Conservation (phyloP, 2,888 invertebrate genomes). For the Girardia tigrina region DNA sequence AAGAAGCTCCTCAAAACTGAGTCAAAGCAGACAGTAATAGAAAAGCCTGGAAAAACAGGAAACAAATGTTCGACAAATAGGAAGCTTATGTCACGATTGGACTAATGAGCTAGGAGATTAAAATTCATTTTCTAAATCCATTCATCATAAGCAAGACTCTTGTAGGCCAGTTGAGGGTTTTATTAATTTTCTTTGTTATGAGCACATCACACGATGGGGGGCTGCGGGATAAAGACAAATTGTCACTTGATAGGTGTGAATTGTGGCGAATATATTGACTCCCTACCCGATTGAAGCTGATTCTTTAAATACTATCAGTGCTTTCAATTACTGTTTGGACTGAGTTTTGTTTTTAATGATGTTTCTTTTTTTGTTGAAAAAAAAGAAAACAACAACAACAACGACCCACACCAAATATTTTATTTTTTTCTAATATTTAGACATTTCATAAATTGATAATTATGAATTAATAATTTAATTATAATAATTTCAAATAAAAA, state of each 20-base stretch:
- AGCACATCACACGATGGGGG: background rate
- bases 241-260: slow-evolving; percentile 18
- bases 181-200: slow-evolving; percentile 16
- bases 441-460: too few relatives aligned
- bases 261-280: slow-evolving; percentile 23
- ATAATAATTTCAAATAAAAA: too few relatives aligned
- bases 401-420: too few relatives aligned
- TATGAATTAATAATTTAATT: too few relatives aligned
- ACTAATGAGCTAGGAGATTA: slow-evolving; percentile 23
- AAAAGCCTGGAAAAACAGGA: slow-evolving; percentile 16
- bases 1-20: slow-evolving; percentile 20
- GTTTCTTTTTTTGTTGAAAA: too few relatives aligned
- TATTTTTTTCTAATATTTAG: too few relatives aligned
- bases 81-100: slow-evolving; percentile 23
- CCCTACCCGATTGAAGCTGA: slow-evolving; percentile 11
- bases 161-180: slow-evolving; percentile 21
- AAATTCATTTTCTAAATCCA: slow-evolving; percentile 23
- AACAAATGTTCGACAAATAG: slow-evolving; percentile 23
- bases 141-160: slow-evolving; percentile 13
- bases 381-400: too few relatives aligned
- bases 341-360: slow-evolving; percentile 5
- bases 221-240: slow-evolving; percentile 10
- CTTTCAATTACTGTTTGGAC: slow-evolving; percentile 13
- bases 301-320: slow-evolving; percentile 17
- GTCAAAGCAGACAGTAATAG: slow-evolving; percentile 23